These are phyloP conservation scores for Thecocarcelia acutangulata DNA, from an alignment of 2,888 invertebrate species.

Conservation along the genomic window DNA sequence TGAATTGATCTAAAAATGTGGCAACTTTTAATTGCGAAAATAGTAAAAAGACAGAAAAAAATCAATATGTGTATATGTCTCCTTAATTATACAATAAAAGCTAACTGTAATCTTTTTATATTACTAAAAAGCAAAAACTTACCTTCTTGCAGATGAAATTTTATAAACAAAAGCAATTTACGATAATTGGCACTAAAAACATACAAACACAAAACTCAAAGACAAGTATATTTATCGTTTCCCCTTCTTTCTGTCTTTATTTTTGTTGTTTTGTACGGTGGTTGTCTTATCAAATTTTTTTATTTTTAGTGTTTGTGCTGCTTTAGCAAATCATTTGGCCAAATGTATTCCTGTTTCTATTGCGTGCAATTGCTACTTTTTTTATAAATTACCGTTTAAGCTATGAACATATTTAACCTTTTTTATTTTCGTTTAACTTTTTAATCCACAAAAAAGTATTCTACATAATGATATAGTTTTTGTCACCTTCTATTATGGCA, in stretches of 20 bases:
- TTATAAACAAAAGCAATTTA: constrained; percentile 36
- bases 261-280: constrained; percentile 45
- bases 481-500: constrained; percentile 1
- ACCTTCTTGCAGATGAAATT: constrained; percentile 32
- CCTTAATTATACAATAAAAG: neutral
- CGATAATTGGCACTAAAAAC: constrained; percentile 37
- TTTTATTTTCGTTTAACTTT: constrained; percentile 23
- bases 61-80: constrained; percentile 38
- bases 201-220: constrained; percentile 15
- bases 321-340: constrained; percentile 50
- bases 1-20: neutral
- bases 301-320: constrained; percentile 17
- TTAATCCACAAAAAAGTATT: constrained; percentile 49
- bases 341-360: constrained; percentile 49
- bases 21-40: constrained; percentile 45
- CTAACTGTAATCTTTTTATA: constrained; percentile 19
- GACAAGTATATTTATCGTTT: constrained; percentile 40
- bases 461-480: constrained; percentile 30
- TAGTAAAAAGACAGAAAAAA: constrained; percentile 28
- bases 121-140: constrained; percentile 15
- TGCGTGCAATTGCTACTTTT: constrained; percentile 30
- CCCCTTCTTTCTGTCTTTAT: constrained; percentile 56
- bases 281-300: constrained; percentile 35
- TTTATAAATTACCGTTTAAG: constrained; percentile 56
- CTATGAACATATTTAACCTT: constrained; percentile 14